Base-by-base conservation (phyloP, 2,797 vertebrate genomes). In the Phalloptychus januarius region DNA sequence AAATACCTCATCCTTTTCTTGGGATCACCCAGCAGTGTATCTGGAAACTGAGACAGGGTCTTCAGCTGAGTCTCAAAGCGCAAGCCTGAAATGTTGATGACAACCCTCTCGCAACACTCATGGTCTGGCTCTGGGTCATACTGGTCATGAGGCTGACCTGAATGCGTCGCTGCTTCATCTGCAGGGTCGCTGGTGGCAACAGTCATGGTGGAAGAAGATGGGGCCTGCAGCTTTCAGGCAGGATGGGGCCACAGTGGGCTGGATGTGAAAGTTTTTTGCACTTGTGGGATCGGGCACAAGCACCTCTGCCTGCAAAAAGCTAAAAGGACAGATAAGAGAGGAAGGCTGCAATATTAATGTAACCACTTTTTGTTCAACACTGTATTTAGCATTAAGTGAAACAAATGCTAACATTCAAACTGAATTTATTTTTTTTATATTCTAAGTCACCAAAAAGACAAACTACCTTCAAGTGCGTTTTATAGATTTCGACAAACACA, bases 11-110 rank as follows among this genome's bases (percentile, higher is more conserved):
- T 98, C 85, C 98, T 95, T 87, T 98, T 99, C 72, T 97, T 97
- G 1, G 98, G 98, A 94, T 99, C 96, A 7, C 98, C 98, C 56
- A 99, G 96, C 81, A 99, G 92, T 0, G 98, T 99, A 89, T 99
- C 97, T 0, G 98, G 98, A 92, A 99, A 99, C 94, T 99, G 98
- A 0, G 97, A 96, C 54, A 99, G 95, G 0, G 98, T 99, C 93
- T 98, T 98, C 77, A 99, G 97, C 93, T 99, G 98, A 0, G 98
- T 99, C 95, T 99, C 98, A 38, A 99, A 99, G 69, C 98, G 96
- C 85, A 99, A 91, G 65, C 98, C 98, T 0, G 98, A 99, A 92
- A 99, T 99, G 94, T 99, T 99, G 94, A 99, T 98, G 80, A 99
- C 97, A 84, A 99, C 98, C 83, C 98, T 94, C 95, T 99, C 98